Conservation (phyloP, 2,113 vertebrate genomes). For the Amblyornis subalaris region DNA sequence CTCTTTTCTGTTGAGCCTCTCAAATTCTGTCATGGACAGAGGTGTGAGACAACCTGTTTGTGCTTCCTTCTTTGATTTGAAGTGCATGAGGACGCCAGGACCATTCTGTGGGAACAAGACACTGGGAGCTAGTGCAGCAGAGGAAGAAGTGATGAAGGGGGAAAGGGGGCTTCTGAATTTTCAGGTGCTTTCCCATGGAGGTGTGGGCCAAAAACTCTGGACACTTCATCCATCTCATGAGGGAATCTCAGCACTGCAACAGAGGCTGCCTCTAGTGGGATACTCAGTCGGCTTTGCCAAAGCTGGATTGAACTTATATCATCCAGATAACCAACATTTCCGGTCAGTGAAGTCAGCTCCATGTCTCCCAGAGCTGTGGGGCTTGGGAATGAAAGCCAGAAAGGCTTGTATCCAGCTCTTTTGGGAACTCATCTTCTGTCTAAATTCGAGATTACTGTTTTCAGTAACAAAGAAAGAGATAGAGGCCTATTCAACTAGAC, state of each 20-base stretch:
- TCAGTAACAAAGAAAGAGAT: neutral
- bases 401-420: neutral
- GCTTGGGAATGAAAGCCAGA: neutral
- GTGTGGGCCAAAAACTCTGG: neutral
- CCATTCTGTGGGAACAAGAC: neutral
- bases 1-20: accelerated
- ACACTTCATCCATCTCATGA: neutral
- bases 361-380: neutral
- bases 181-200: neutral
- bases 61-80: neutral
- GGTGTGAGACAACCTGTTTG: neutral
- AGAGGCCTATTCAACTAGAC: neutral
- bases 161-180: neutral
- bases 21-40: neutral
- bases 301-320: neutral
- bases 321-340: neutral
- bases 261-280: neutral
- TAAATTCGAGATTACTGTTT: neutral
- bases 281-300: neutral
- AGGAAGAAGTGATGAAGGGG: neutral
- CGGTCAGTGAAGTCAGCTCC: neutral
- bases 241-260: accelerated
- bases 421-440: neutral
- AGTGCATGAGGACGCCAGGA: neutral
- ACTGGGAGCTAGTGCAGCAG: neutral